These are phyloP conservation scores for Eristalis tenax DNA, from an alignment of 2,888 invertebrate species.

Conservation along the genomic window DNA sequence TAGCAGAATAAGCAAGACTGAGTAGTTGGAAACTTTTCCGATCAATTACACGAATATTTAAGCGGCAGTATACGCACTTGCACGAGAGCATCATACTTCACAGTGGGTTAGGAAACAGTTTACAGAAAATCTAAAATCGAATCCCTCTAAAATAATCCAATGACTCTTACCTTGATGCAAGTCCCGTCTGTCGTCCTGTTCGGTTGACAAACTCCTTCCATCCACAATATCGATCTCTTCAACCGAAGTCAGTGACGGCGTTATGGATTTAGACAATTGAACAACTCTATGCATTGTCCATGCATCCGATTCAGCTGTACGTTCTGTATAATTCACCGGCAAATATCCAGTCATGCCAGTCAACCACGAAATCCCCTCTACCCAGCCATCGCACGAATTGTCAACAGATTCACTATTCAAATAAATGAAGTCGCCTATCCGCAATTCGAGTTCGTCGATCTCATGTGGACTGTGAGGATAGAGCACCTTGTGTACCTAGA, in stretches of 20 bases:
- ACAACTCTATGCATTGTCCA: slow-evolving; percentile 93
- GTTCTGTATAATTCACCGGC: slow-evolving; percentile 91
- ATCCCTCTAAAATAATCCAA: neutral
- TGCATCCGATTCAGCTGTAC: slow-evolving; percentile 93
- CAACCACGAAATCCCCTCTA: slow-evolving; percentile 85
- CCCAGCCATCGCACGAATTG: slow-evolving; percentile 92
- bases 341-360: slow-evolving; percentile 88
- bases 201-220: slow-evolving; percentile 78
- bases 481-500: slow-evolving; percentile 89
- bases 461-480: slow-evolving; percentile 89
- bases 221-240: slow-evolving; percentile 80
- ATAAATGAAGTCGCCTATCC: slow-evolving; percentile 93
- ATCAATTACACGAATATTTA: too few relatives aligned
- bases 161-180: slow-evolving; percentile 74
- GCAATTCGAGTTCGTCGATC: slow-evolving; percentile 91
- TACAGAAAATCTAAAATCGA: too few relatives aligned
- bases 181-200: slow-evolving; percentile 77
- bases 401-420: slow-evolving; percentile 88
- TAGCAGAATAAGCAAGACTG: too few relatives aligned
- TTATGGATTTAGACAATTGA: slow-evolving; percentile 82
- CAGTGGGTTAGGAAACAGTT: too few relatives aligned
- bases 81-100: too few relatives aligned
- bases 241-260: slow-evolving; percentile 79
- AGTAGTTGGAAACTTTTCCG: too few relatives aligned
- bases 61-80: too few relatives aligned